A percentile compares a stretch with the other conserved stretches of the same genome.
phyloP scores from a whole-genome alignment of 2,797 vertebrate genomes.

The Microctenopoma stevenorrisi region DNA sequence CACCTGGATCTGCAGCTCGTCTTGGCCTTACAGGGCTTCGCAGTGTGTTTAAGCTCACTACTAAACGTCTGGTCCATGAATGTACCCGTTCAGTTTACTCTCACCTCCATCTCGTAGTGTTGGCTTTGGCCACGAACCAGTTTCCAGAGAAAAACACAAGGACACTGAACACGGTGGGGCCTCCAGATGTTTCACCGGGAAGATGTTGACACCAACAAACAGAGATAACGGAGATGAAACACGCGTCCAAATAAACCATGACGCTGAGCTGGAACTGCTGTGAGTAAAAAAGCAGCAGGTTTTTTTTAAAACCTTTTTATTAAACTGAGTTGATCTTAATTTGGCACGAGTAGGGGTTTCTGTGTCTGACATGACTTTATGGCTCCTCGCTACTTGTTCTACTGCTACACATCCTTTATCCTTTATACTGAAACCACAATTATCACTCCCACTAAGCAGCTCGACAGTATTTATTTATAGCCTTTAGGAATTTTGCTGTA shows the following conservation, averaged over 20 bases:
- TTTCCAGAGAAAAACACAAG: background rate
- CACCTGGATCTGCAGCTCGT: too few relatives aligned
- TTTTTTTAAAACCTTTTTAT: too few relatives aligned
- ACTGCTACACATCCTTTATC: too few relatives aligned
- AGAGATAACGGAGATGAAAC: background rate
- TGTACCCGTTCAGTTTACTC: background rate
- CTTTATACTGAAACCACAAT: too few relatives aligned
- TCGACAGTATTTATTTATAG: too few relatives aligned
- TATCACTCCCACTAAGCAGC: too few relatives aligned
- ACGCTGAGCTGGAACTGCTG: too few relatives aligned
- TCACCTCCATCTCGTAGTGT: background rate
- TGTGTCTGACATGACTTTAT: background rate
- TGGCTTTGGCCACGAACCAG: background rate
- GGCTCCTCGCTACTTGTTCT: too few relatives aligned
- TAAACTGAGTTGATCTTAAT: background rate
- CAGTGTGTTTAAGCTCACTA: too few relatives aligned
- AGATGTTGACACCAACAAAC: background rate
- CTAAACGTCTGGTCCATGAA: too few relatives aligned
- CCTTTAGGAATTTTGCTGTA: too few relatives aligned
- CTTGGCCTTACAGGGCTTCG: background rate
- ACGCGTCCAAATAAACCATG: background rate
- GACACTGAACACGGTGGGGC: background rate
- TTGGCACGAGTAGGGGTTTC: background rate
- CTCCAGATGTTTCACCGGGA: background rate
- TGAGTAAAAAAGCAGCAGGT: too few relatives aligned